Conservation (phyloP, 2,113 vertebrate species). For the Nipponia nippon region DNA sequence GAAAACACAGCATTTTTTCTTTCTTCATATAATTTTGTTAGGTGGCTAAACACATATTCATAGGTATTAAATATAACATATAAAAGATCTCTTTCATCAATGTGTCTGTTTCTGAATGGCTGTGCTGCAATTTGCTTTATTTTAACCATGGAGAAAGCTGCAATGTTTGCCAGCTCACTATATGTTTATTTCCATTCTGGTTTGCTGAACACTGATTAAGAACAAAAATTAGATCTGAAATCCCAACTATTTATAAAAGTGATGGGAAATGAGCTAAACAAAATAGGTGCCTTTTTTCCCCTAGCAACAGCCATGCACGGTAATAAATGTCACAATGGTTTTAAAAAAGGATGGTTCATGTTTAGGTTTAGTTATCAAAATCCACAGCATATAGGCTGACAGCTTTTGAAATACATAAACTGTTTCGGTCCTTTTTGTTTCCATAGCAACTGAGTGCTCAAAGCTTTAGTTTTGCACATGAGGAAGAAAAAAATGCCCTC, state of each 20-base stretch:
- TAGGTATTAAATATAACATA: conserved; percentile 43
- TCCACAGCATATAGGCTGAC: conserved; percentile 76
- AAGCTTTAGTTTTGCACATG: conserved; percentile 72
- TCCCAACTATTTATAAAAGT: conserved; percentile 56
- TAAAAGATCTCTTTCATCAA: conserved; percentile 2
- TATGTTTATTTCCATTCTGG: conserved; percentile 52
- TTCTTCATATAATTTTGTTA: conserved; percentile 52
- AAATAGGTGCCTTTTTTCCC: conserved; percentile 64
- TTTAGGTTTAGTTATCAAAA: conserved; percentile 82
- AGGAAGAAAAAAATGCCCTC: conserved; percentile 39
- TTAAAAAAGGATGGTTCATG: conserved; percentile 51
- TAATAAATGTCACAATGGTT: conserved; percentile 55
- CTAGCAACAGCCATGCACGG: conserved; percentile 20
- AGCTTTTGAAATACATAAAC: conserved; percentile 82
- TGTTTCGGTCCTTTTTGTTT: conserved; percentile 77
- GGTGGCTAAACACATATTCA: not conserved
- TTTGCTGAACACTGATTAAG: conserved; percentile 67
- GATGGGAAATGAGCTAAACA: conserved; percentile 39
- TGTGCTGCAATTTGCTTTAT: conserved; percentile 44
- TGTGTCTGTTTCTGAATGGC: conserved; percentile 39
- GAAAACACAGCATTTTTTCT: conserved; percentile 40
- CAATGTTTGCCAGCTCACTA: conserved; percentile 39
- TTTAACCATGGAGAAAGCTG: conserved; percentile 40
- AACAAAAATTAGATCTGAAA: conserved; percentile 52
- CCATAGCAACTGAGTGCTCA: conserved; percentile 79